phyloP scores from a whole-genome alignment of 2,113 vertebrate species.

The Corythoichthys haematopterus region DNA sequence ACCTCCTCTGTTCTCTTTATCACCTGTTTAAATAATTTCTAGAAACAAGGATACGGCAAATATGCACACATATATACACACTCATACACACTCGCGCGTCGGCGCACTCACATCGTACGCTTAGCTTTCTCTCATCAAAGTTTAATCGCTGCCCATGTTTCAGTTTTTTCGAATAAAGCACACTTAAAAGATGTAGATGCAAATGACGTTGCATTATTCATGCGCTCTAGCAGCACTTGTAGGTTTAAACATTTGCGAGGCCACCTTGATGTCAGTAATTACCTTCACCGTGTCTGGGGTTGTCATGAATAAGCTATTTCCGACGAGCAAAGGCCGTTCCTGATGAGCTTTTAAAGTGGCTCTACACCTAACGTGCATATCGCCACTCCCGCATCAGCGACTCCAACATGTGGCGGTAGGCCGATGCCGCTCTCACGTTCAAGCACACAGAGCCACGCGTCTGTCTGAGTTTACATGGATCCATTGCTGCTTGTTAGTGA shows the following conservation, averaged over 20 bases:
- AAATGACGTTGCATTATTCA: slow-evolving; percentile 99
- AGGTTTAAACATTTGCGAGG: slow-evolving; percentile 99
- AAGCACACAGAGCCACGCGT: slow-evolving; percentile 63
- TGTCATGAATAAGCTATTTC: slow-evolving; percentile 99
- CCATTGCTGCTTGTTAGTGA: slow-evolving; percentile 26
- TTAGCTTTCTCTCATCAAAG: slow-evolving; percentile 98
- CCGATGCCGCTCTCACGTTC: slow-evolving; percentile 72
- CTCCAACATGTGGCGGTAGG: slow-evolving; percentile 81
- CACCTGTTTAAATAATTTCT: slow-evolving; percentile 93
- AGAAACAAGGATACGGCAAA: slow-evolving; percentile 79
- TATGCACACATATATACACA: background rate
- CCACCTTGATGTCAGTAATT: slow-evolving; percentile 99
- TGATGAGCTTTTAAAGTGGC: slow-evolving; percentile 99
- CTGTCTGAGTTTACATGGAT: slow-evolving; percentile 24
- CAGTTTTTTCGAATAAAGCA: slow-evolving; percentile 90
- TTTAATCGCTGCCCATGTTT: slow-evolving; percentile 85
- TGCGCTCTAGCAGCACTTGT: slow-evolving; percentile 91
- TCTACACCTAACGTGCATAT: slow-evolving; percentile 94
- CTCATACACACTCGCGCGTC: background rate
- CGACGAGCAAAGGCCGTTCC: slow-evolving; percentile 91
- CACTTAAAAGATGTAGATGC: slow-evolving; percentile 99
- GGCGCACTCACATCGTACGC: slow-evolving; percentile 49
- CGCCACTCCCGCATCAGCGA: slow-evolving; percentile 92
- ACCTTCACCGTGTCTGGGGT: slow-evolving; percentile 89
- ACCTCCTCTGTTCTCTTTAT: slow-evolving; percentile 69